Evolutionary conservation across 2,888 invertebrate species (phyloP).

Genomic region (Sericinus montela): DNA sequence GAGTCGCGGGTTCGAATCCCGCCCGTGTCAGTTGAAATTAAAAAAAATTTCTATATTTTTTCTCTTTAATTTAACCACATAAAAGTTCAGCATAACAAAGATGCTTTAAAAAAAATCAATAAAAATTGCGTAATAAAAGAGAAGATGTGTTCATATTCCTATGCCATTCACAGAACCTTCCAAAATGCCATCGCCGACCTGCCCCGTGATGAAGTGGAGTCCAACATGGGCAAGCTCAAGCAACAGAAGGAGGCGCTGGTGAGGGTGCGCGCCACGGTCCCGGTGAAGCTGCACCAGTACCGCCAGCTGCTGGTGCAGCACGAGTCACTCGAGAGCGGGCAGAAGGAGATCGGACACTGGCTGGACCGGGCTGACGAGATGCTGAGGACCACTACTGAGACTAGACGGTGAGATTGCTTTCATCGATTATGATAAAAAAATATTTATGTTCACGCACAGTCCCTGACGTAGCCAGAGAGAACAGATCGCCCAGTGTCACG

Average conservation of each 20-base stretch:
- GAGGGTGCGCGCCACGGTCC: conserved; percentile 89
- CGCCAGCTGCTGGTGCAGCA: conserved; percentile 92
- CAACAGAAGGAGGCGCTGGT: conserved; percentile 94
- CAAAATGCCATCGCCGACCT: conserved; percentile 94
- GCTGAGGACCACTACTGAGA: conserved; percentile 66
- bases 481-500: too few species aligned
- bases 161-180: conserved; percentile 81
- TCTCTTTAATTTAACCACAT: too few species aligned
- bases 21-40: too few species aligned
- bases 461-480: too few species aligned
- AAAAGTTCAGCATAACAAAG: too few species aligned
- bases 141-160: too few species aligned
- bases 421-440: too few species aligned
- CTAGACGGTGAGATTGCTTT: conserved; percentile 53
- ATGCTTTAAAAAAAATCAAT: too few species aligned
- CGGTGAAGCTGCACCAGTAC: conserved; percentile 89
- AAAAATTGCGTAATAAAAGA: too few species aligned
- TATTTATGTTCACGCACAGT: too few species aligned
- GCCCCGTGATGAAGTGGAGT: conserved; percentile 93
- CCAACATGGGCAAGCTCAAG: conserved; percentile 92
- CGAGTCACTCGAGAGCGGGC: conserved; percentile 92
- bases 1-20: too few species aligned
- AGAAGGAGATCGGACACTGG: conserved; percentile 92
- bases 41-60: too few species aligned
- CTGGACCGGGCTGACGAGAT: conserved; percentile 90